Conservation (phyloP, 1,140 invertebrate species). For the Atta texana region DNA sequence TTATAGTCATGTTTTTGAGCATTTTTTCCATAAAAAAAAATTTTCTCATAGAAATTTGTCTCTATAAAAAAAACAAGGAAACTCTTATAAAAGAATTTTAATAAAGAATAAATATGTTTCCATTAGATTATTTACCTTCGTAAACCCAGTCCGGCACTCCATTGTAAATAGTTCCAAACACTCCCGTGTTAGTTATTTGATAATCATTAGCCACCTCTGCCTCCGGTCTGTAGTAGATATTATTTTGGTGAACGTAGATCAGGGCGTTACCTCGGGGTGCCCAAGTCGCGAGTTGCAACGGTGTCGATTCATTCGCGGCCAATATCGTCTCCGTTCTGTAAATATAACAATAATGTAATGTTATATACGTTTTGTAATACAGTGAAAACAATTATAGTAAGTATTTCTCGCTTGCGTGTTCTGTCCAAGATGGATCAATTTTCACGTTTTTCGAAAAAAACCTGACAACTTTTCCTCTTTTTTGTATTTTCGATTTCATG, state of each 20-base stretch:
- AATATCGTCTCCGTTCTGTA: slow-evolving; percentile 79
- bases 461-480: not conserved
- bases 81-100: not conserved
- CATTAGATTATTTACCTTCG: slow-evolving; percentile 88
- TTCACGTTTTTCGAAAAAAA: not conserved
- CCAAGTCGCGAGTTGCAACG: slow-evolving; percentile 90
- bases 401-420: not conserved
- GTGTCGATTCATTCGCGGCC: slow-evolving; percentile 85
- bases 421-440: not conserved
- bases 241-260: slow-evolving; percentile 93
- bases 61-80: too few species aligned
- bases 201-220: slow-evolving; percentile 84
- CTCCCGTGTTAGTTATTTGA: slow-evolving; percentile 87
- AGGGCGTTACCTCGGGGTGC: slow-evolving; percentile 90
- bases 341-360: slow-evolving; percentile 19
- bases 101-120: not conserved
- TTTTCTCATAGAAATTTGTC: not conserved
- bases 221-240: slow-evolving; percentile 90
- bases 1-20: not conserved
- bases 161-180: slow-evolving; percentile 89
- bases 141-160: slow-evolving; percentile 94
- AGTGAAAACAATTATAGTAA: not conserved
- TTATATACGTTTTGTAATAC: not conserved
- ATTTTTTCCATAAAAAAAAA: not conserved
- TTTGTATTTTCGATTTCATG: not conserved